Evolutionary conservation across 2,797 vertebrate genomes (phyloP).

Genomic region (Tolypeutes matacus): DNA sequence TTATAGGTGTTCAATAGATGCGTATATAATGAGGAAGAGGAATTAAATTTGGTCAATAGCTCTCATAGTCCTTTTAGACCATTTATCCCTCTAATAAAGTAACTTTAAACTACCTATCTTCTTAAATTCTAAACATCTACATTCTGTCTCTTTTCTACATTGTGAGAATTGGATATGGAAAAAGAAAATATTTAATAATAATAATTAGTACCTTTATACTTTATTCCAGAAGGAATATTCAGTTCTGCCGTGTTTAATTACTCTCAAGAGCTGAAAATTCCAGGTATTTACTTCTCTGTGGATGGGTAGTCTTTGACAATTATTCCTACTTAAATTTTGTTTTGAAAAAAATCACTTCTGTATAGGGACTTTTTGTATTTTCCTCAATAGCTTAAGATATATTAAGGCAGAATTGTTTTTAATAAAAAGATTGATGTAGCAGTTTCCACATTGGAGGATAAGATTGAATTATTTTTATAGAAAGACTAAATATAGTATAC

Average conservation of each 20-base stretch:
- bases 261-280: not conserved
- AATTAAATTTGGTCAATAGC: not conserved
- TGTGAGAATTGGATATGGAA: not conserved
- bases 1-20: not conserved
- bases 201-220: not conserved
- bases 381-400: not conserved
- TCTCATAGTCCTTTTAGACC: not conserved
- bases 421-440: not conserved
- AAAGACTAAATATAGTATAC: not conserved
- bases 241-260: not conserved
- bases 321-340: not conserved
- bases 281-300: not conserved
- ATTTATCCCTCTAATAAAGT: not conserved
- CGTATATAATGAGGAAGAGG: not conserved
- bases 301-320: not conserved
- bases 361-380: not conserved
- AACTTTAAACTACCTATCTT: not conserved
- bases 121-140: not conserved
- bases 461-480: not conserved
- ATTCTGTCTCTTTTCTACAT: not conserved
- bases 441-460: not conserved
- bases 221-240: conserved; percentile 3
- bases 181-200: not conserved
- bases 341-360: not conserved
- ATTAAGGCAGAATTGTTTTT: not conserved